phyloP scores from a whole-genome alignment of 92 coral and sea anemone genomes.

The Parazoanthus swiftii region DNA sequence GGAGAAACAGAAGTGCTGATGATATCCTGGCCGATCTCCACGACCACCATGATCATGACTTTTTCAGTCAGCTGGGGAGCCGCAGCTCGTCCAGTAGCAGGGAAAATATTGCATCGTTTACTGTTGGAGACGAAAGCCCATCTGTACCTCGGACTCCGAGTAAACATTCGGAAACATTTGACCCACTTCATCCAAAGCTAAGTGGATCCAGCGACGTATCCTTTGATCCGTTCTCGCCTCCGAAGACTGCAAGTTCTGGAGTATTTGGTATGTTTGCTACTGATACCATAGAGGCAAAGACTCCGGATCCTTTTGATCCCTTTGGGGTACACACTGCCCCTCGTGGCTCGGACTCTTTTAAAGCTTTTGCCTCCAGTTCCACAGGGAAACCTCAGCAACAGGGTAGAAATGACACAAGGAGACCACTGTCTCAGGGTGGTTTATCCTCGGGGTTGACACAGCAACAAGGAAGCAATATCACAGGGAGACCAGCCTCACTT shows the following conservation, averaged over 20 bases:
- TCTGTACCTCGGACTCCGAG: neutral
- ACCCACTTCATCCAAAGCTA: constrained; percentile 49
- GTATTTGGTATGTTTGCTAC: constrained; percentile 35
- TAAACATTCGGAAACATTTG: constrained; percentile 50
- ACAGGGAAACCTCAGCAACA: constrained; percentile 26
- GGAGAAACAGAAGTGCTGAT: constrained; percentile 86
- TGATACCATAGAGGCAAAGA: neutral
- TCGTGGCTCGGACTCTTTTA: constrained; percentile 49
- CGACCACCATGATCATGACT: constrained; percentile 74
- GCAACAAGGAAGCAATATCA: constrained; percentile 23
- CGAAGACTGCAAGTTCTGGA: constrained; percentile 25
- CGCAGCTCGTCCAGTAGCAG: constrained; percentile 77
- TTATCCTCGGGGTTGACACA: neutral
- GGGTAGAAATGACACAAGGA: constrained; percentile 8
- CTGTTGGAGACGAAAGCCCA: constrained; percentile 20
- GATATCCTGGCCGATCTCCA: constrained; percentile 72
- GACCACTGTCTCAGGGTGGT: constrained; percentile 22
- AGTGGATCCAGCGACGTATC: constrained; percentile 13
- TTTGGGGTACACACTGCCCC: constrained; percentile 49
- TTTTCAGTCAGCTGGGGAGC: constrained; percentile 74
- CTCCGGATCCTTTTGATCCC: constrained; percentile 51
- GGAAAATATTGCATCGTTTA: constrained; percentile 67
- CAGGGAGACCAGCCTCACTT: constrained; percentile 40
- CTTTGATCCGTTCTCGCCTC: constrained; percentile 53
- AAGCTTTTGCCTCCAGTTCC: constrained; percentile 37